Evolutionary conservation across 2,113 vertebrate species (phyloP).

Genomic region (Otocyon megalotis): DNA sequence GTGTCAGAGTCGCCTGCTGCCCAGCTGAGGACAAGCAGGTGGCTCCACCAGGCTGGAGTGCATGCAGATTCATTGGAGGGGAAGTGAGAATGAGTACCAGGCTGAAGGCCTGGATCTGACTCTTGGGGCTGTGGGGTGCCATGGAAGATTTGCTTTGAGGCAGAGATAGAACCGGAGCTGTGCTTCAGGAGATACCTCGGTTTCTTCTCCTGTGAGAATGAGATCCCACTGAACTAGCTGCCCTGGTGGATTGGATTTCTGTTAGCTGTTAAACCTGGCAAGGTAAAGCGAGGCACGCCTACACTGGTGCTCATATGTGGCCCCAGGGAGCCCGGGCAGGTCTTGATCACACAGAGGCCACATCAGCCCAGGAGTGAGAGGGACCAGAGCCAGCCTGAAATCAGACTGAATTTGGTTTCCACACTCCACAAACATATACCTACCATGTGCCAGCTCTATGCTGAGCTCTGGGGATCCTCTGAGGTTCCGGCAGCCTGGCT

Average conservation of each 20-base stretch:
- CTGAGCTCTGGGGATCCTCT: neutral
- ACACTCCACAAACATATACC: neutral
- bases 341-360: neutral
- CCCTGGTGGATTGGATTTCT: neutral
- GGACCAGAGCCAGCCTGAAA: neutral
- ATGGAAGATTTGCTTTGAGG: neutral
- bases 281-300: neutral
- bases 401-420: conserved; percentile 24
- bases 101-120: neutral
- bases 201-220: neutral
- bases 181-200: neutral
- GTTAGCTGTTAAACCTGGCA: neutral
- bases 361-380: neutral
- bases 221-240: neutral
- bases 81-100: neutral
- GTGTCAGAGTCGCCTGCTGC: neutral
- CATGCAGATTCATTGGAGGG: neutral
- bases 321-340: neutral
- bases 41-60: neutral
- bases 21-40: neutral
- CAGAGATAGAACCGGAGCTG: neutral
- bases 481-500: neutral
- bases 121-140: neutral
- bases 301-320: neutral
- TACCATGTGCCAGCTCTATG: neutral